These are phyloP conservation scores for Lasioglossum figueresi DNA, from an alignment of 2,888 invertebrate genomes.

Conservation along the genomic window DNA sequence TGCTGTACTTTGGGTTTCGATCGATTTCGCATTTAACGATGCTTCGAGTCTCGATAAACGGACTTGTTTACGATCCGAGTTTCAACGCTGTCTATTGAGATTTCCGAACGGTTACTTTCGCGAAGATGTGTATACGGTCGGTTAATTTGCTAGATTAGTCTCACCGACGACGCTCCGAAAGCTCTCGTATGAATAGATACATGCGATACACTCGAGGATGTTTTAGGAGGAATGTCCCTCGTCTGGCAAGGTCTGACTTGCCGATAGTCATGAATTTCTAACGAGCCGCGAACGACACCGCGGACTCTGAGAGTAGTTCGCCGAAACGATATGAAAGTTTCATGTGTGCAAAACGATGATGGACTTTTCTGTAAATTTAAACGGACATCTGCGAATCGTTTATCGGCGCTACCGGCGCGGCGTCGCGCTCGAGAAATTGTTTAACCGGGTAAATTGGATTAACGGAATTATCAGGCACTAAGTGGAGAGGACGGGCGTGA, in stretches of 20 bases:
- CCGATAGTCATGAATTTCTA: slow-evolving; percentile 59
- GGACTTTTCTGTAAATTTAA: slow-evolving; percentile 58
- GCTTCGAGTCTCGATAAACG: background rate
- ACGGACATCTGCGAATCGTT: slow-evolving; percentile 46
- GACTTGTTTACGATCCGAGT: background rate
- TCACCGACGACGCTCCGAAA: background rate
- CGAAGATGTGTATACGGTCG: background rate
- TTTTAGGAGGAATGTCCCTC: slow-evolving; percentile 25
- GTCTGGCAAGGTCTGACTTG: slow-evolving; percentile 18
- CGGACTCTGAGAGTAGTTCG: slow-evolving; percentile 34
- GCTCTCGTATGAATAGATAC: background rate
- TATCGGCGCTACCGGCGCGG: slow-evolving; percentile 17
- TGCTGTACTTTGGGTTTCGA: background rate
- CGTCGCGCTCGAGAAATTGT: slow-evolving; percentile 24
- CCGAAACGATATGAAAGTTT: slow-evolving; percentile 42
- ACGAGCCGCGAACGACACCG: slow-evolving; percentile 25
- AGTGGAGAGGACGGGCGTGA: background rate
- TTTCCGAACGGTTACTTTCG: background rate
- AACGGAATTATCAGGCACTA: background rate
- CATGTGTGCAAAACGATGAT: slow-evolving; percentile 48
- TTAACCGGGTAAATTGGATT: slow-evolving; percentile 47
- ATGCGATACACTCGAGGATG: background rate
- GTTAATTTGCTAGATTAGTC: background rate
- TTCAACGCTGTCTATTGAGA: background rate
- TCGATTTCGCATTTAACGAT: background rate